phyloP scores from a whole-genome alignment of 2,113 vertebrate species.

The Myotis brandtii region DNA sequence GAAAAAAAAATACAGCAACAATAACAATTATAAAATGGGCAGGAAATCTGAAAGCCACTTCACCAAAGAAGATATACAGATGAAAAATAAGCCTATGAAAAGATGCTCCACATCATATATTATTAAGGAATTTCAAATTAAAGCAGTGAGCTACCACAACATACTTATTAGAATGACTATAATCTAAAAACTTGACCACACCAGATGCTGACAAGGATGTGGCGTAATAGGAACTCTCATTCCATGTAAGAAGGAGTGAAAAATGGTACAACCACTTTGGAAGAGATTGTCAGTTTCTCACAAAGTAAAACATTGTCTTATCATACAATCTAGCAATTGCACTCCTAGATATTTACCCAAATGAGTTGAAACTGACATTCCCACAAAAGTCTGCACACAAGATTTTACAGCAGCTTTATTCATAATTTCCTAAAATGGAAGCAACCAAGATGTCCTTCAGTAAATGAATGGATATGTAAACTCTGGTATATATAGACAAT shows the following conservation, averaged over 20 bases:
- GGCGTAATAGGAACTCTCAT: background rate
- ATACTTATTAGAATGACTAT: background rate
- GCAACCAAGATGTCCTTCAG: background rate
- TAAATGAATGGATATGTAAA: background rate
- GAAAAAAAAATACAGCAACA: background rate
- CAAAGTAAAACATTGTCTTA: background rate
- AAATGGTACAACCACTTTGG: background rate
- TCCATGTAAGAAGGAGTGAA: background rate
- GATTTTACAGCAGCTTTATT: background rate
- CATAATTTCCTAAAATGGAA: background rate
- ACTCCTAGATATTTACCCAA: background rate
- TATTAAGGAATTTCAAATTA: constrained; percentile 2
- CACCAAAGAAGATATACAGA: background rate
- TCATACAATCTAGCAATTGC: background rate
- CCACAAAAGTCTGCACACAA: background rate
- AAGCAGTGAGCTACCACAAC: background rate
- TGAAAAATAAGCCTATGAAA: background rate
- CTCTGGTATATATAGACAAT: background rate
- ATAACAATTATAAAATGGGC: background rate
- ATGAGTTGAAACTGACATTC: background rate
- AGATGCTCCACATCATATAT: background rate
- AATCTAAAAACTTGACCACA: background rate
- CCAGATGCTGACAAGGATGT: background rate
- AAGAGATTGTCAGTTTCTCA: background rate
- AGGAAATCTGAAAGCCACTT: background rate